phyloP scores from a whole-genome alignment of 2,888 invertebrate species.

The Zaprionus bogoriensis region DNA sequence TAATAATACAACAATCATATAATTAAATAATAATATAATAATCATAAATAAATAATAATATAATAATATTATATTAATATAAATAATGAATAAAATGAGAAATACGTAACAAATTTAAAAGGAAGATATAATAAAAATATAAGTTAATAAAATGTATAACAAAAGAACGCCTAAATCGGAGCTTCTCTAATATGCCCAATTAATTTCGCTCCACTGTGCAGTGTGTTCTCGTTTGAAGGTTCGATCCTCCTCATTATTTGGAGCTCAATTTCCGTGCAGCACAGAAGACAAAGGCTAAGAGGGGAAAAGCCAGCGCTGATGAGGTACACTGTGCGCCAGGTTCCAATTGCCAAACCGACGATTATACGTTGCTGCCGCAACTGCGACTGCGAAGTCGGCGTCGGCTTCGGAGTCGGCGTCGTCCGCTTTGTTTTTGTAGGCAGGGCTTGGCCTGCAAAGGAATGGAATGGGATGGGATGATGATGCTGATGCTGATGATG shows the following conservation, averaged over 20 bases:
- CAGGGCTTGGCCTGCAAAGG: conserved; percentile 1
- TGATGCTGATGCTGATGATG: conserved; percentile 3
- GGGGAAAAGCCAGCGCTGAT: conserved; percentile 20
- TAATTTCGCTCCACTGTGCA: conserved; percentile 50
- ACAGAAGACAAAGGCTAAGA: conserved; percentile 28
- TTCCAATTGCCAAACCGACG: conserved; percentile 67
- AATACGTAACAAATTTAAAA: no score
- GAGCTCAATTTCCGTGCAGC: conserved; percentile 65
- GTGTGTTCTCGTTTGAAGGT: conserved; percentile 58
- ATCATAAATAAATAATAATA: background rate
- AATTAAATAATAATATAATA: background rate
- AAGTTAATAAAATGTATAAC: no score
- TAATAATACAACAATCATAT: background rate
- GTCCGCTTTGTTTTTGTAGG: conserved; percentile 52
- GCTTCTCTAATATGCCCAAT: background rate
- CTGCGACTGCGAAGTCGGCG: conserved; percentile 13
- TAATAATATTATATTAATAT: no score
- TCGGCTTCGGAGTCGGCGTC: conserved; percentile 26
- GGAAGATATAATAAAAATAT: no score
- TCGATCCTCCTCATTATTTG: conserved; percentile 71
- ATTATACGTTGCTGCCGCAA: conserved; percentile 56
- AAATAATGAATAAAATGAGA: background rate
- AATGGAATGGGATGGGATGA: conserved; percentile 10
- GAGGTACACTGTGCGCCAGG: conserved; percentile 17
- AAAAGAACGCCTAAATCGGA: no score